Percentiles rank a stretch among this genome's conserved stretches.
These are phyloP conservation scores for Gastrophysa polygoni DNA, from an alignment of 2,888 invertebrate genomes.

Conservation along the genomic window DNA sequence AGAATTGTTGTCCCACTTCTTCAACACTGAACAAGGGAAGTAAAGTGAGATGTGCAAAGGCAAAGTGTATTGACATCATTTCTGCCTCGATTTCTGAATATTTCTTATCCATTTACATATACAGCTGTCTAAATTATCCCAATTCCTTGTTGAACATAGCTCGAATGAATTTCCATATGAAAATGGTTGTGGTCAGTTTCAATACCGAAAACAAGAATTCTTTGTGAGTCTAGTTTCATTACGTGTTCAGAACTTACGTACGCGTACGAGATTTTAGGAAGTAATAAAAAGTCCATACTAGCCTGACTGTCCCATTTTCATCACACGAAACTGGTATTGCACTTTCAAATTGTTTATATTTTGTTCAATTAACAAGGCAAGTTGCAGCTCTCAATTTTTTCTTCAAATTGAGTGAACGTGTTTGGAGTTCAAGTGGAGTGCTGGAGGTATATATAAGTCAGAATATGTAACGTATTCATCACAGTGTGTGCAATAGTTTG, in stretches of 20 bases:
- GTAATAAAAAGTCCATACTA: conserved; percentile 16
- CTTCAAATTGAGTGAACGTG: conserved; percentile 33
- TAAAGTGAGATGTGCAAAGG: no score
- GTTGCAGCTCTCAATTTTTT: conserved; percentile 31
- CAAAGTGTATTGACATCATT: no score
- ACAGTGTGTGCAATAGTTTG: conserved; percentile 31
- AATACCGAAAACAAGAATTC: no score
- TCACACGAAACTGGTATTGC: conserved; percentile 21
- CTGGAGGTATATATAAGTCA: conserved; percentile 33
- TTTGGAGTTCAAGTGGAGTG: conserved; percentile 18
- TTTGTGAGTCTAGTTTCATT: neutral
- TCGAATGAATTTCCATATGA: no score
- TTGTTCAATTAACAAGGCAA: conserved; percentile 34
- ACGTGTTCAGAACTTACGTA: neutral
- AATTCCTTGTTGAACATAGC: no score
- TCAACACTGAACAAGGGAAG: no score
- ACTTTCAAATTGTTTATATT: conserved; percentile 35
- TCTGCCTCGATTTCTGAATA: no score
- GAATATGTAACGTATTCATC: conserved; percentile 21
- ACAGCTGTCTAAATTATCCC: no score
- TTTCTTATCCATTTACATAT: no score
- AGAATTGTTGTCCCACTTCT: no score
- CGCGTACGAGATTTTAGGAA: conserved; percentile 2
- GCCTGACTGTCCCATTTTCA: conserved; percentile 15
- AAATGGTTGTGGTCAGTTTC: no score